Conservation (phyloP, 2,797 vertebrate species). For the Myiotriccus ornatus region DNA sequence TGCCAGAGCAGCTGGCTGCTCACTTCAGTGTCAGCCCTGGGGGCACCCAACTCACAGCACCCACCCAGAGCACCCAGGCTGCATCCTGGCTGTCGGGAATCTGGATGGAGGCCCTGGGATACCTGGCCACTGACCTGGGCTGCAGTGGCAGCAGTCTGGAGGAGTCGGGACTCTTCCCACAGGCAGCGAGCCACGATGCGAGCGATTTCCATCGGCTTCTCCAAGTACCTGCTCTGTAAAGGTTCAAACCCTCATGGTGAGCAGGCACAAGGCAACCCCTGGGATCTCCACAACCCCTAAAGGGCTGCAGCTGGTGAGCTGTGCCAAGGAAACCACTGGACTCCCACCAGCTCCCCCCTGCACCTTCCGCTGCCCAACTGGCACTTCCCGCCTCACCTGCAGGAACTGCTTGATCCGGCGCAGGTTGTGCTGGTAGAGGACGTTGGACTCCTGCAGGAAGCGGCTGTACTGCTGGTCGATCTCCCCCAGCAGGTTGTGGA, state of each 20-base stretch:
- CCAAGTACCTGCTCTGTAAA: slow-evolving; percentile 91
- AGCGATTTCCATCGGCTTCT: slow-evolving; percentile 98
- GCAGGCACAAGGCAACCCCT: accelerated
- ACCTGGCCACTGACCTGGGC: slow-evolving; percentile 81
- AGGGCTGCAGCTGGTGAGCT: accelerated
- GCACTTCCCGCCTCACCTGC: slow-evolving; percentile 72
- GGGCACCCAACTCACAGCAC: not conserved
- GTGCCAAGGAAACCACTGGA: accelerated
- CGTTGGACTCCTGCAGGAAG: slow-evolving; percentile 97
- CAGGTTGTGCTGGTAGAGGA: slow-evolving; percentile 97
- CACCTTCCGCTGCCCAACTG: not conserved
- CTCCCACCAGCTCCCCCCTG: not conserved
- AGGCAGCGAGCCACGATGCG: slow-evolving; percentile 95
- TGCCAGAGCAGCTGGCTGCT: not conserved
- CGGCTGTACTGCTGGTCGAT: slow-evolving; percentile 99
- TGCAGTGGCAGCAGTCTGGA: slow-evolving; percentile 91
- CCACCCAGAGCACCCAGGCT: not conserved
- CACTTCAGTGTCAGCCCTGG: not conserved
- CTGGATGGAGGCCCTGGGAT: not conserved
- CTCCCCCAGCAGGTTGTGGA: slow-evolving; percentile 97
- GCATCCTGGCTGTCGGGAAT: not conserved
- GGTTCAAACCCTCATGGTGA: not conserved
- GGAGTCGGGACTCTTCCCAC: slow-evolving; percentile 94
- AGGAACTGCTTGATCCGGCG: slow-evolving; percentile 97
- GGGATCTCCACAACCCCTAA: accelerated